Base-by-base conservation (phyloP, 2,888 invertebrate species). In the Schizotus pectinicornis region DNA sequence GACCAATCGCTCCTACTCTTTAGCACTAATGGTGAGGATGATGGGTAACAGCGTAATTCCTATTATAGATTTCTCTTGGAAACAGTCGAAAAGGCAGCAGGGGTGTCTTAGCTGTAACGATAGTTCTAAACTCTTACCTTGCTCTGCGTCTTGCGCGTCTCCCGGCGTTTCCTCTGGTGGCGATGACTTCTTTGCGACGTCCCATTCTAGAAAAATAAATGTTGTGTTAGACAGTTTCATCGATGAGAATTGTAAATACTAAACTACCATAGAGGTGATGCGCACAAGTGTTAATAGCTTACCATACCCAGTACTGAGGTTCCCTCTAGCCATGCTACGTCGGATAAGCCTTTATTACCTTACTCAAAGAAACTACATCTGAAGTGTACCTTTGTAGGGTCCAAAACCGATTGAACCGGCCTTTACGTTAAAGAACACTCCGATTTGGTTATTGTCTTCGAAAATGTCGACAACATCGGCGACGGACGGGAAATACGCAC, bases 391-490 rank as follows among this genome's bases (percentile, higher is more conserved):
- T 66, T 61, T 61, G 38, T 42, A 42, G 42, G 48, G 47, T 41
- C 59, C 59, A 22, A 54, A 63, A 11, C 51, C 42, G 22, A 61
- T 62, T 9, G 56, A 56, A 30, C 65, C 65, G 35, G 63, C 57
- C 14, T 52, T 50, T 38, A 56, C 51, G 51, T 67, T 61, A 11
- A 64, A 32, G 8, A 51, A 46, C 35, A 60, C 38, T 6, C 39
- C 42, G 6, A 48, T 8, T 47, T 36, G 11, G 13, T 30, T 38
- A 9, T 73, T 70, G 7, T 68, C 67, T n/a, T 68, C 72, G n/a
- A 68, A 69, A 6, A 76, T 56, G 68, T 84, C 85, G 71, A 86
- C 85, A 47, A 82, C 74, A 70, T 86, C 86, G 3, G 86, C 85
- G 46, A 79, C 73, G 22, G 75, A 75, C 50, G 83, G 83, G 30